Conservation (phyloP, 2,113 vertebrate species). For the Camelus dromedarius region DNA sequence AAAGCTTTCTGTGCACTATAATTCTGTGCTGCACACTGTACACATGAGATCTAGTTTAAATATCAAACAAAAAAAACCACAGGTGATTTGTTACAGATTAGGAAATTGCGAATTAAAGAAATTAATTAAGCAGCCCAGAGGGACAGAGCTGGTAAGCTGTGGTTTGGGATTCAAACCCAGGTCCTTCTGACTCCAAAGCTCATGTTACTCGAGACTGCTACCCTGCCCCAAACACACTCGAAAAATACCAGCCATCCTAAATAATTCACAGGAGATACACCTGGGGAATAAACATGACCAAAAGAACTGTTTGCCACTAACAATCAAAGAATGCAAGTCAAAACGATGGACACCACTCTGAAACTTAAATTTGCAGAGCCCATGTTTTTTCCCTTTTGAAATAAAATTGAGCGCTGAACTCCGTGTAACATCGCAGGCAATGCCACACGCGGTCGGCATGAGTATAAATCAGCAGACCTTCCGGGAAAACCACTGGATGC, state of each 20-base stretch:
- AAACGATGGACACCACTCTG: accelerated
- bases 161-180: no score
- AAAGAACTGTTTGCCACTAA: accelerated
- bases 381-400: not conserved
- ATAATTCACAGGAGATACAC: accelerated
- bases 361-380: not conserved
- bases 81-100: accelerated
- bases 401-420: accelerated
- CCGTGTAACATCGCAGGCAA: accelerated
- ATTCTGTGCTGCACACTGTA: accelerated
- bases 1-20: not conserved
- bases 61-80: not conserved
- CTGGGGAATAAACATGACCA: accelerated
- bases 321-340: not conserved
- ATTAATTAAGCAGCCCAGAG: accelerated
- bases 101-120: not conserved
- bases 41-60: not conserved
- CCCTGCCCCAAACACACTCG: not conserved
- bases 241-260: accelerated
- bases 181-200: not conserved
- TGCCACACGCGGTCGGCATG: accelerated
- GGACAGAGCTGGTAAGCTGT: not conserved
- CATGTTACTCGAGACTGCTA: accelerated
- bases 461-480: not conserved
- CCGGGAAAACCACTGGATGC: accelerated